Conservation (phyloP, 2,888 invertebrate species). For the Ennomos erosarius region DNA sequence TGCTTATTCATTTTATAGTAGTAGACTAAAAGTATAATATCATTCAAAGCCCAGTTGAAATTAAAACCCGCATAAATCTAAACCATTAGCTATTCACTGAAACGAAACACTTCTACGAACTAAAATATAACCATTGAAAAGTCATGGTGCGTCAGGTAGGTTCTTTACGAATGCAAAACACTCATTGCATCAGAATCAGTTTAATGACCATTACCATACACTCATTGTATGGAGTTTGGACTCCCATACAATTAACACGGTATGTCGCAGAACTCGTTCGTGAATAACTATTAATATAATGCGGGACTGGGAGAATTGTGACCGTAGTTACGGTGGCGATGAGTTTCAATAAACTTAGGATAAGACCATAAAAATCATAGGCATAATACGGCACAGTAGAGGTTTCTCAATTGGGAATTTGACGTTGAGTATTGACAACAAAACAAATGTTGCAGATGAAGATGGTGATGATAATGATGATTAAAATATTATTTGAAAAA, state of each 20-base stretch:
- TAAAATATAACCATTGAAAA: constrained; percentile 29
- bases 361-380: not conserved
- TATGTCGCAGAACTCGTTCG: constrained; percentile 42
- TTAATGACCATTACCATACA: constrained; percentile 35
- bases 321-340: constrained; percentile 29
- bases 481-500: too few species aligned
- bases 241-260: constrained; percentile 40
- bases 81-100: constrained; percentile 22
- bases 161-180: constrained; percentile 33
- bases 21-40: too few species aligned
- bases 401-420: too few species aligned
- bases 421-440: too few species aligned
- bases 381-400: too few species aligned
- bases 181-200: constrained; percentile 24
- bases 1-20: too few species aligned
- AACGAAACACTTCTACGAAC: constrained; percentile 21
- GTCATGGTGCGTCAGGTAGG: constrained; percentile 37
- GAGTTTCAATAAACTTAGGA: constrained; percentile 10
- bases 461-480: too few species aligned
- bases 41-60: not conserved
- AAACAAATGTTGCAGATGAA: too few species aligned
- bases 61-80: constrained; percentile 12
- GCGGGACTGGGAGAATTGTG: constrained; percentile 35
- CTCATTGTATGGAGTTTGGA: constrained; percentile 35
- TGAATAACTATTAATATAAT: constrained; percentile 37